These are phyloP conservation scores for Tenthredo notha DNA, from an alignment of 2,888 invertebrate genomes.

Conservation along the genomic window DNA sequence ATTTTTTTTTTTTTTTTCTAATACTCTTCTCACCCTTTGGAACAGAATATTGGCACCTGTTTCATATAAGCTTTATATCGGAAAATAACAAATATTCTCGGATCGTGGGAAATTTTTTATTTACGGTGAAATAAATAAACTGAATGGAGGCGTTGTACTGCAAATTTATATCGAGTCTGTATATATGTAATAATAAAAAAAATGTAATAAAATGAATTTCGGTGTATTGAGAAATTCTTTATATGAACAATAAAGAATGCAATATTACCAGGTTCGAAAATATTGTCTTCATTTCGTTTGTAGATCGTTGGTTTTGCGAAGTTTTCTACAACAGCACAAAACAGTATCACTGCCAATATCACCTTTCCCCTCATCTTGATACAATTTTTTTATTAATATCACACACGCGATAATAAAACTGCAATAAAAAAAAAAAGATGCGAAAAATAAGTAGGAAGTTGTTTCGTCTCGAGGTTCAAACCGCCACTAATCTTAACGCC, in stretches of 20 bases:
- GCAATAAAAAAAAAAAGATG: background rate
- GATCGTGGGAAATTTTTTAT: background rate
- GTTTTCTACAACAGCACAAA: slow-evolving; percentile 61
- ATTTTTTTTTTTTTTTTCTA: background rate
- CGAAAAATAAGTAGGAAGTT: slow-evolving; percentile 42
- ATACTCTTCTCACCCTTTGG: background rate
- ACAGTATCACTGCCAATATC: slow-evolving; percentile 55
- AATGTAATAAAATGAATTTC: background rate
- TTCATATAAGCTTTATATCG: background rate
- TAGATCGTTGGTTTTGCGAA: slow-evolving; percentile 72
- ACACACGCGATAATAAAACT: background rate
- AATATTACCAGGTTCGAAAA: slow-evolving; percentile 72
- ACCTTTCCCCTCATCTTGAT: slow-evolving; percentile 54
- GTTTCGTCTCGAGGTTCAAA: slow-evolving; percentile 49
- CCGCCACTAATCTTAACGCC: slow-evolving; percentile 44
- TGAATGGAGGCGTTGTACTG: background rate
- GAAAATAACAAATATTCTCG: slow-evolving; percentile 6
- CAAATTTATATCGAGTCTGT: background rate
- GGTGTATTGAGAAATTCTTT: too few relatives aligned
- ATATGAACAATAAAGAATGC: background rate
- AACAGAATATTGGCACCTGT: background rate
- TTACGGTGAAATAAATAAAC: background rate
- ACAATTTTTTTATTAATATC: background rate
- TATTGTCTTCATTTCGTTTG: slow-evolving; percentile 72
- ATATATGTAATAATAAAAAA: background rate